Evolutionary conservation across 2,888 invertebrate species (phyloP), one percentile per base, ranked within the genome.

Genomic region (Achlya flavicornis): DNA sequence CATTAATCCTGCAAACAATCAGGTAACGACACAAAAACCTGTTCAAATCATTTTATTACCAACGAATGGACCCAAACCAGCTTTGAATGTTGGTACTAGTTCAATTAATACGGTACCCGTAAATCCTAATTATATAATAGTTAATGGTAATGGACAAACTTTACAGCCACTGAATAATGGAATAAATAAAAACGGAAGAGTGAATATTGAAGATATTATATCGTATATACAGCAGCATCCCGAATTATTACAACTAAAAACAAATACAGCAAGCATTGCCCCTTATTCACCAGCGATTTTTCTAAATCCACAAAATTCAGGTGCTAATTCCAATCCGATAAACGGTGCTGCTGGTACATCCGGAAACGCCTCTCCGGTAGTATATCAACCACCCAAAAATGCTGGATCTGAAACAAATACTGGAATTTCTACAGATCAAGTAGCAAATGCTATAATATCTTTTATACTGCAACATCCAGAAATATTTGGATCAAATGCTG

Each of bases 211-310:
- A 53, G 53, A 53, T 2, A 53, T 53, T 53, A 10, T 19, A 19
- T 53, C 53, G 8, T 53, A 53, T 53, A 10, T 53, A 53, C 53
- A 53, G 53, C 53, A 53, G 19, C 53, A 53, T 10, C 19, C 53
- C 3, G 53, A 53, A 53, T 1, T 53, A 53, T 53, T 53, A 19
- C 16, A 14, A 19, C 16, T 12, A 41, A 41, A 53, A 1, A 53
- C 6, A n/a, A 53, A 10, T 53, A 19, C 53, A 53, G 53, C 19
- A 6, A 53, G 10, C 19, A 19, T 3, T 19, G 19, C 16, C 0
- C n/a, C 48, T 16, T 7, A 1, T 16, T n/a, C 48, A 48, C 48
- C 4, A 48, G n/a, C 16, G 16, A 16, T 7, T 16, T 2, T 48
- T 14, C 1, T 6, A 46, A 46, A 46, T n/a, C 46, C 46, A 4